A percentile compares a stretch with the other conserved stretches of the same genome.
phyloP scores from a whole-genome alignment of 2,888 invertebrate genomes.

The Trachelus stipa region DNA sequence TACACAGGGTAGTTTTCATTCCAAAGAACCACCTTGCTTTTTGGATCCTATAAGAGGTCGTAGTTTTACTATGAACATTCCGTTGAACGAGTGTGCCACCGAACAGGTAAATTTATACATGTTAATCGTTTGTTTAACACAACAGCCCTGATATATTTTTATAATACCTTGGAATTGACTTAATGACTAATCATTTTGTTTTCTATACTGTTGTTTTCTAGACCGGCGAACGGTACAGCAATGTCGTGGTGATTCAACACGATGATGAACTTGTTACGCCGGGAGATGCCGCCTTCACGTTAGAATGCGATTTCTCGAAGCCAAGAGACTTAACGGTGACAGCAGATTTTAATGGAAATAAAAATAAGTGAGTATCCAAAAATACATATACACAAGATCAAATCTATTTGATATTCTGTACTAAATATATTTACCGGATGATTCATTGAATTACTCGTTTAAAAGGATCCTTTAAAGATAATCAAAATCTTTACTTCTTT shows the following conservation, averaged over 20 bases:
- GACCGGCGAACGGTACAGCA: conserved; percentile 71
- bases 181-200: background rate
- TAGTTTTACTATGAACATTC: conserved; percentile 70
- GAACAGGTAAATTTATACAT: conserved; percentile 59
- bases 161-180: no score
- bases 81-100: conserved; percentile 71
- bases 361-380: conserved; percentile 32
- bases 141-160: background rate
- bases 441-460: background rate
- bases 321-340: conserved; percentile 70
- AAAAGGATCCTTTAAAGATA: background rate
- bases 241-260: conserved; percentile 75
- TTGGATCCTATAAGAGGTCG: conserved; percentile 67
- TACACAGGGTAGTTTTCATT: conserved; percentile 73
- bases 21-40: conserved; percentile 71
- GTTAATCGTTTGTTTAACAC: background rate
- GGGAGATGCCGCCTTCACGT: conserved; percentile 75
- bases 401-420: background rate
- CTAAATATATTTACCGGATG: background rate
- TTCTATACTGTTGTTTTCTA: conserved; percentile 34
- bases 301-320: conserved; percentile 74
- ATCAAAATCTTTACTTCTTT: background rate
- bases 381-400: background rate
- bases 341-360: conserved; percentile 66
- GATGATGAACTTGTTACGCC: conserved; percentile 76